Conservation (phyloP, 2,888 invertebrate species). For the Eremobia ochroleuca region DNA sequence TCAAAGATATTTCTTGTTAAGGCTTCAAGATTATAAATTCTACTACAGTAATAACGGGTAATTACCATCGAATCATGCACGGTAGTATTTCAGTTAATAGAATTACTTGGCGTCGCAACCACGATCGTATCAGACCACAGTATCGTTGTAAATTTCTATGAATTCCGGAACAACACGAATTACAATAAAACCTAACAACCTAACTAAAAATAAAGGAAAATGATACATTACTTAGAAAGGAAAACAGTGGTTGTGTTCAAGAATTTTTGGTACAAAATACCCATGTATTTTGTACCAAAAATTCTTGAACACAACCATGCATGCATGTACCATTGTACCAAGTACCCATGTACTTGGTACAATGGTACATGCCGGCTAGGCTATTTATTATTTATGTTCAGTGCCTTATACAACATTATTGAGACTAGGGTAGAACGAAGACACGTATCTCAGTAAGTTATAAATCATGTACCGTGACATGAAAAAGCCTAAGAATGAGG, state of each 20-base stretch:
- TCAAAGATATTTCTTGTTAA: conserved; percentile 41
- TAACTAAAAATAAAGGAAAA: conserved; percentile 40
- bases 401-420: conserved; percentile 56
- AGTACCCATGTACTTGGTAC: conserved; percentile 21
- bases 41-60: conserved; percentile 42
- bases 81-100: conserved; percentile 56
- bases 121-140: conserved; percentile 58
- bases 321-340: too few species aligned
- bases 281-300: too few species aligned
- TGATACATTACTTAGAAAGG: conserved; percentile 17
- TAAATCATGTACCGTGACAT: conserved; percentile 66
- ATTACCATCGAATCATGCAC: conserved; percentile 48
- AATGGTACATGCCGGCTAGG: conserved; percentile 25
- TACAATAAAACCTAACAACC: conserved; percentile 50
- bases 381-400: conserved; percentile 62
- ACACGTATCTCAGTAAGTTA: conserved; percentile 62
- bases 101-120: conserved; percentile 57
- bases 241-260: conserved; percentile 34
- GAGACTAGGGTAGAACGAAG: conserved; percentile 46
- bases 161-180: conserved; percentile 48
- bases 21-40: conserved; percentile 43
- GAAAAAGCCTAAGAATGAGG: conserved; percentile 58
- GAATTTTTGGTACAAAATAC: too few species aligned
- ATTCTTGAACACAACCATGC: too few species aligned
- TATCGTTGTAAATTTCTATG: conserved; percentile 57